Percentiles rank a stretch among this genome's conserved stretches.
Conservation (phyloP, 2,888 invertebrate species). For the Elysia crispata region DNA sequence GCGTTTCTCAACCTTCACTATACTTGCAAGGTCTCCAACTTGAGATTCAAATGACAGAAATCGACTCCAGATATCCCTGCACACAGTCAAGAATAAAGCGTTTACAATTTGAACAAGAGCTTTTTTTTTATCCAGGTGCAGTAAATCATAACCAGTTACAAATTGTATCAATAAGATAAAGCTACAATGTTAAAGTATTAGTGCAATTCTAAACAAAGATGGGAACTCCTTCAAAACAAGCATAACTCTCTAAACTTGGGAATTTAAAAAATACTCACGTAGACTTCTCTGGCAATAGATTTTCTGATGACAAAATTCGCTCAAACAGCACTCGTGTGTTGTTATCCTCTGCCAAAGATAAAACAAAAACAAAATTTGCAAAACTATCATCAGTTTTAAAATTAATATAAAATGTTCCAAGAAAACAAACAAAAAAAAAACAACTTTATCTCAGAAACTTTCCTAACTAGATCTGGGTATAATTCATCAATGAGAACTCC, state of each 20-base stretch:
- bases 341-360: slow-evolving; percentile 90
- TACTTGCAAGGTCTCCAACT: slow-evolving; percentile 97
- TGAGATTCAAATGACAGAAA: slow-evolving; percentile 99
- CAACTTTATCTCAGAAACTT: too few species aligned
- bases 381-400: not conserved
- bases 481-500: too few species aligned
- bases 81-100: slow-evolving; percentile 54
- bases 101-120: too few species aligned
- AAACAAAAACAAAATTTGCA: slow-evolving; percentile 21
- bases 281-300: slow-evolving; percentile 92
- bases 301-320: slow-evolving; percentile 94
- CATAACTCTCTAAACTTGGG: not conserved
- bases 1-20: slow-evolving; percentile 97
- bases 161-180: not conserved
- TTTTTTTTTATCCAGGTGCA: too few species aligned
- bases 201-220: not conserved
- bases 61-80: slow-evolving; percentile 96
- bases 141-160: not conserved
- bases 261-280: slow-evolving; percentile 78
- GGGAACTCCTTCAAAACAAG: not conserved
- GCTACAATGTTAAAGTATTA: not conserved
- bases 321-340: slow-evolving; percentile 99
- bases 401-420: not conserved
- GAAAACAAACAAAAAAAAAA: not conserved
- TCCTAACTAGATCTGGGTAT: too few species aligned